Conservation (phyloP, 2,888 invertebrate species). For the Hyles lineata region DNA sequence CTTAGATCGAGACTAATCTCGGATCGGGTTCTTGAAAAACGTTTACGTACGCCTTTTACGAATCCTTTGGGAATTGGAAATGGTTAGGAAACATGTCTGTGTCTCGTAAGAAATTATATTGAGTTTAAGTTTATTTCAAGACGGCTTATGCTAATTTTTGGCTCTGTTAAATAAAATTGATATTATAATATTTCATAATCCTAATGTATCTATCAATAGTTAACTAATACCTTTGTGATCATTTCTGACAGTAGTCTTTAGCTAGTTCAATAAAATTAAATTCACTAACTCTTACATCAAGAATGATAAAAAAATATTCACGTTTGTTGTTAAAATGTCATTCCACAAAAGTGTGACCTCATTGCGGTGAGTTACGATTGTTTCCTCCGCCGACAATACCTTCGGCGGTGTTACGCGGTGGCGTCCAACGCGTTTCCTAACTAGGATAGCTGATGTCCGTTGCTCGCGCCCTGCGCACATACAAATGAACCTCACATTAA, state of each 20-base stretch:
- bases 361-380: conserved; percentile 6
- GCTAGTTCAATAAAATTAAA: too few species aligned
- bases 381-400: conserved; percentile 18
- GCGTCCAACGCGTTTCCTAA: conserved; percentile 44
- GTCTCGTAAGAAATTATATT: too few species aligned
- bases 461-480: conserved; percentile 43
- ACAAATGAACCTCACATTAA: conserved; percentile 43
- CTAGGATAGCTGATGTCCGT: conserved; percentile 51
- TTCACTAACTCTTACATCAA: too few species aligned
- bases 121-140: too few species aligned
- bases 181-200: too few species aligned
- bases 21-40: too few species aligned
- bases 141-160: neutral
- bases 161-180: neutral
- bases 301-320: neutral
- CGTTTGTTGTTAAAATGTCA: neutral
- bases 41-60: too few species aligned
- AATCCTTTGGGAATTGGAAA: too few species aligned
- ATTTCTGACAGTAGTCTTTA: too few species aligned
- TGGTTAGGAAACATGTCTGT: too few species aligned
- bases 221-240: too few species aligned
- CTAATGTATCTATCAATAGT: too few species aligned
- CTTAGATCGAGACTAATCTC: neutral
- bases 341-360: neutral
- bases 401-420: conserved; percentile 7